A percentile compares a stretch with the other conserved stretches of the same genome.
Evolutionary conservation across 2,797 vertebrate species (phyloP).

Genomic region (Sebastiscus albofasciatus): DNA sequence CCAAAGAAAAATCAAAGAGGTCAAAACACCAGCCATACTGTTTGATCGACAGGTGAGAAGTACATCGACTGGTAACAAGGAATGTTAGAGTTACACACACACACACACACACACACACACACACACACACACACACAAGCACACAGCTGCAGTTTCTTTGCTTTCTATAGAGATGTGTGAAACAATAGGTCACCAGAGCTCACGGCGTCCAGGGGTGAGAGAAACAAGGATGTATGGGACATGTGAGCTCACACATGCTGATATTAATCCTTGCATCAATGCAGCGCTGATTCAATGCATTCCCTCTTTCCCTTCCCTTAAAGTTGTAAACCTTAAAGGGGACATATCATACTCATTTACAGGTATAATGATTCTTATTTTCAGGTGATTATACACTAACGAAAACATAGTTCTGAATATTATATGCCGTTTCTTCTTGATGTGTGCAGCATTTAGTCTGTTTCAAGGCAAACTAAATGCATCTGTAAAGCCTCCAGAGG

Average conservation of each 20-base stretch:
- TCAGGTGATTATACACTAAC: no score
- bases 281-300: no score
- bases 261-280: not conserved
- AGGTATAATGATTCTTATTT: no score
- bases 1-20: not conserved
- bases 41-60: slow-evolving; percentile 6
- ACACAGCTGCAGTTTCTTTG: slow-evolving; percentile 40
- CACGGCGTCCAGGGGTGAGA: slow-evolving; percentile 16
- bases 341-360: no score
- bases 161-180: slow-evolving; percentile 40
- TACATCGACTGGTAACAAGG: not conserved
- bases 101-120: not conserved
- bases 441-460: no score
- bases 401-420: no score
- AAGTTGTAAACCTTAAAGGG: not conserved
- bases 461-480: no score
- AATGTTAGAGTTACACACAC: not conserved
- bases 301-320: not conserved
- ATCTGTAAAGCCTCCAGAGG: not conserved
- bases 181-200: slow-evolving; percentile 47
- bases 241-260: not conserved
- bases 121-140: not conserved
- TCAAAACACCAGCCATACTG: not conserved
- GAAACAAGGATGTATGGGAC: not conserved
- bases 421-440: no score